These are phyloP conservation scores for Emberiza fucata DNA, from an alignment of 2,113 vertebrate genomes.

Conservation along the genomic window DNA sequence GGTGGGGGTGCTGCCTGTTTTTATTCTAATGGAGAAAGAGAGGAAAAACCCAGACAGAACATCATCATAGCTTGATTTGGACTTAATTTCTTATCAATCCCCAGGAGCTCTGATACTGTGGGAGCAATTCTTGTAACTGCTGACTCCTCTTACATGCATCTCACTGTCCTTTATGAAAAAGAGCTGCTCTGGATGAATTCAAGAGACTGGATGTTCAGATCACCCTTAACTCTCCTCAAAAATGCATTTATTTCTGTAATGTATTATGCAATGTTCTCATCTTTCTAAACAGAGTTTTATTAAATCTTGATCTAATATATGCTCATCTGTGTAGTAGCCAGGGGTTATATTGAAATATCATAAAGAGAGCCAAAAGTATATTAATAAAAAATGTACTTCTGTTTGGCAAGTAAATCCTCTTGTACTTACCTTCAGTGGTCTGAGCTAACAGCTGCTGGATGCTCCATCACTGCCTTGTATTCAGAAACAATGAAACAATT, in stretches of 20 bases:
- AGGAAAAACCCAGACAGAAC: not conserved
- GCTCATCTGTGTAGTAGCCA: slow-evolving; percentile 29
- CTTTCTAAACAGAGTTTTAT: slow-evolving; percentile 44
- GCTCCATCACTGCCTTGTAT: not conserved
- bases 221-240: not conserved
- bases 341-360: slow-evolving; percentile 47
- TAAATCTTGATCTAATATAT: slow-evolving; percentile 33
- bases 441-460: not conserved
- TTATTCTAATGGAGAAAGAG: not conserved
- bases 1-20: not conserved
- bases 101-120: not conserved
- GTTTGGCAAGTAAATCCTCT: not conserved
- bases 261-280: slow-evolving; percentile 29
- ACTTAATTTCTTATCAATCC: not conserved
- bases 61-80: not conserved
- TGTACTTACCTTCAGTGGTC: not conserved
- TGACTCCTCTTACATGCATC: not conserved
- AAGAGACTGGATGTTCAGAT: not conserved
- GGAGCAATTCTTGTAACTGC: not conserved
- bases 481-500: not conserved
- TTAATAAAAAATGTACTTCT: slow-evolving; percentile 51
- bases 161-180: not conserved
- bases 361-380: slow-evolving; percentile 31
- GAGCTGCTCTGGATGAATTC: not conserved
- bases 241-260: slow-evolving; percentile 24